These are phyloP conservation scores for Mus caroli DNA, from an alignment of 2,797 vertebrate species.

Conservation along the genomic window DNA sequence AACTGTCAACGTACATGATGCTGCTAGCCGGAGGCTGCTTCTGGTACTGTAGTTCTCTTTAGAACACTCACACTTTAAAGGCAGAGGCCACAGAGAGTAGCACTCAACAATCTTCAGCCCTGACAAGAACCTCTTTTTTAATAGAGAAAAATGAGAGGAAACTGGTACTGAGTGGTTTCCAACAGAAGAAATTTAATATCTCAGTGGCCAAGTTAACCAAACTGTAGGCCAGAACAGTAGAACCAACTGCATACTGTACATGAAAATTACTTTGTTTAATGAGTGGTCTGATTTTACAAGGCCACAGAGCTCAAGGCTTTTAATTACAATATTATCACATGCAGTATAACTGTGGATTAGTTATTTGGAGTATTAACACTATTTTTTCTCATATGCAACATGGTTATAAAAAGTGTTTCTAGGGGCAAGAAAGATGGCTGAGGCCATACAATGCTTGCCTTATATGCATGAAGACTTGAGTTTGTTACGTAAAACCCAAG, in stretches of 20 bases:
- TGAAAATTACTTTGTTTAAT: constrained; percentile 46
- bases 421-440: not conserved
- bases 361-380: not conserved
- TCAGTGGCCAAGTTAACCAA: constrained; percentile 24
- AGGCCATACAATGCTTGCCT: not conserved
- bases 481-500: not conserved
- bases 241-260: not conserved
- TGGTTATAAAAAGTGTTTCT: not conserved
- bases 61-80: not conserved
- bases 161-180: not conserved
- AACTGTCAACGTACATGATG: not conserved
- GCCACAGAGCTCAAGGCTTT: not conserved
- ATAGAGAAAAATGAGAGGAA: constrained; percentile 5
- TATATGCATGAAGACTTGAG: not conserved
- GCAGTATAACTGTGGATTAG: not conserved
- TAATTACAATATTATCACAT: not conserved
- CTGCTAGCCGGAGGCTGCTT: not conserved
- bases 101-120: not conserved
- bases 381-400: constrained; percentile 45
- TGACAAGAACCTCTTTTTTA: constrained; percentile 12
- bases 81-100: not conserved
- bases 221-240: not conserved
- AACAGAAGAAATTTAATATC: constrained; percentile 15
- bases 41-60: not conserved
- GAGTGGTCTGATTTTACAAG: constrained; percentile 12